Evolutionary conservation across 2,797 vertebrate species (phyloP).

Genomic region (Cossypha niveicapilla): DNA sequence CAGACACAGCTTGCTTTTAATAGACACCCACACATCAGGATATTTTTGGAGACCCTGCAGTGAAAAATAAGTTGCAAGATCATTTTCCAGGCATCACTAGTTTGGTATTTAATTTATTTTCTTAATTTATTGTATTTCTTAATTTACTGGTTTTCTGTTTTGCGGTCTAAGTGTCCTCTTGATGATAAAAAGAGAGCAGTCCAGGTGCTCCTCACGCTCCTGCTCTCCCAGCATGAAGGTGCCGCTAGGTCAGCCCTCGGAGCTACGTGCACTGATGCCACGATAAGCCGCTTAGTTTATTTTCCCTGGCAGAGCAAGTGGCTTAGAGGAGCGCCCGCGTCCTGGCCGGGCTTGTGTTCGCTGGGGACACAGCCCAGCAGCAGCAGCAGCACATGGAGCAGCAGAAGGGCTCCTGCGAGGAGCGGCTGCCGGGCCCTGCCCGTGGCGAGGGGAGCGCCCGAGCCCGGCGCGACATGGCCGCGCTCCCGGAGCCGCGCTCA

Average conservation of each 20-base stretch:
- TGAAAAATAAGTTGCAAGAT: background rate
- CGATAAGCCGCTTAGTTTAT: conserved; percentile 47
- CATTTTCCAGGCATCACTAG: background rate
- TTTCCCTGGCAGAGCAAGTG: background rate
- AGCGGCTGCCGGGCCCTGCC: background rate
- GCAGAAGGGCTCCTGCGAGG: background rate
- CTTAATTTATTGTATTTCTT: background rate
- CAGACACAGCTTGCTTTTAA: conserved; percentile 29
- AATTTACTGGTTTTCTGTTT: background rate
- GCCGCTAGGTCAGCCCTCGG: background rate
- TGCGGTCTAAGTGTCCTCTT: background rate
- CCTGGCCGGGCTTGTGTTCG: background rate
- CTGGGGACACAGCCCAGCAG: background rate
- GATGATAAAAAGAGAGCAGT: background rate
- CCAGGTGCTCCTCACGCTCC: background rate
- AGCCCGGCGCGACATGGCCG: background rate
- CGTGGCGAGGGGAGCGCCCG: background rate
- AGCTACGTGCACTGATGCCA: background rate
- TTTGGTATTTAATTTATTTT: background rate
- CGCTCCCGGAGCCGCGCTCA: too few species aligned
- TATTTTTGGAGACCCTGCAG: conserved; percentile 38
- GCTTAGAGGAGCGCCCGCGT: background rate
- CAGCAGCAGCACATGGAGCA: background rate
- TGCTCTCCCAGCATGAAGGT: background rate
- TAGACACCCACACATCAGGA: conserved; percentile 41